Base-by-base conservation (phyloP, 2,797 vertebrate genomes). In the Sarcophilus harrisii region DNA sequence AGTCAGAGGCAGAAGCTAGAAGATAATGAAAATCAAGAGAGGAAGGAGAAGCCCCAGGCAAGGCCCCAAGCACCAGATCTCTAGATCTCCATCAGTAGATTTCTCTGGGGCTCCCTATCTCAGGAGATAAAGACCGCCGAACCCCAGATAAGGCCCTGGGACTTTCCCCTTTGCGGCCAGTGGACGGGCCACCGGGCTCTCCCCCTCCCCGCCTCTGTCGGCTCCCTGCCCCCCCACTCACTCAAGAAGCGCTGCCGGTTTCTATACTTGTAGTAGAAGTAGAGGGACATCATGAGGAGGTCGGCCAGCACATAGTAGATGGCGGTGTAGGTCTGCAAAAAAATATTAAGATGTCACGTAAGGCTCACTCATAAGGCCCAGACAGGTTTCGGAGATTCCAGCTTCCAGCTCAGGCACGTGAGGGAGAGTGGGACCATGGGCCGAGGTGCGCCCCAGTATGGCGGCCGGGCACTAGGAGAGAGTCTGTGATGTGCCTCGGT, bases 291-390 rank as follows among this genome's bases (percentile, higher is more conserved):
- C 99, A 99, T 99, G 90, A 99, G 0, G 95, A 99, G 16, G 97
- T 99, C 99, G 0, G 99, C 99, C 13, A 99, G 0, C 66, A 99
- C 99, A 0, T 99, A 99, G 98, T 99, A 99, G 94, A 99, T 54
- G 0, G 99, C 99, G 0, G 99, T 99, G 98, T 99, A 99, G 10
- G 98, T 99, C 99, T 99, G 97, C 30, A 90, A 95, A 91, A 87
- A 66, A 73, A 73, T 13, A 57, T 18, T 29, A 12, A 29, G 60
- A 54, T 0, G 2, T 10, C 38, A 57, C 29, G 62, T 45, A 21
- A 55, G 54, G 57, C 32, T 16, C n/a, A 3, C n/a, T 38, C 11
- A 21, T 5, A 27, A 55, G 21, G 10, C 62, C 27, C 18, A n/a
- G 87, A 13, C 28, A 49, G 60, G 55, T 4, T 13, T 28, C 55